A percentile compares a stretch with the other conserved stretches of the same genome.
Evolutionary conservation across 2,888 invertebrate species (phyloP).

Genomic region (Ochlodes sylvanus): DNA sequence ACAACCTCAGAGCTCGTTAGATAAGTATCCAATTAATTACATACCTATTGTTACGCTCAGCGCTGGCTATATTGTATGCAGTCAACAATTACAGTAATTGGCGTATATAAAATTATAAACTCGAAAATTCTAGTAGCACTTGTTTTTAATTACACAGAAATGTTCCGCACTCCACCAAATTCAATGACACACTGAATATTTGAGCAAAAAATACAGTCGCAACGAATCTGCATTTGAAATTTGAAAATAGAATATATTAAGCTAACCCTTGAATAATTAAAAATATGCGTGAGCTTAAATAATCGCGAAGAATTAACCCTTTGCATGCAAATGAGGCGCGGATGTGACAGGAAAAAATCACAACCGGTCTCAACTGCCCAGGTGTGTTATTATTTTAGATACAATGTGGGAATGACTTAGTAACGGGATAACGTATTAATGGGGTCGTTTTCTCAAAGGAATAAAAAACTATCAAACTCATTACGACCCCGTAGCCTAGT

Average conservation of each 20-base stretch:
- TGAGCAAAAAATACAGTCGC: constrained; percentile 61
- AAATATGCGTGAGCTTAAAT: constrained; percentile 82
- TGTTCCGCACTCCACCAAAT: constrained; percentile 65
- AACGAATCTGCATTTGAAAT: constrained; percentile 66
- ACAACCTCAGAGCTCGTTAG: constrained; percentile 10
- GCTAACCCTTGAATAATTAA: constrained; percentile 83
- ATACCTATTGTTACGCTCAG: constrained; percentile 28
- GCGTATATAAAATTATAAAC: constrained; percentile 16
- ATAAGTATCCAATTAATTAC: constrained; percentile 30
- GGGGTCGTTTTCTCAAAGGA: constrained; percentile 28
- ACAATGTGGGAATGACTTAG: constrained; percentile 42
- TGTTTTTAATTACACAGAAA: constrained; percentile 36
- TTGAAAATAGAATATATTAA: constrained; percentile 68
- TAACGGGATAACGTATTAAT: constrained; percentile 18
- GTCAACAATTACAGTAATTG: constrained; percentile 31
- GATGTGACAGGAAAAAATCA: constrained; percentile 66
- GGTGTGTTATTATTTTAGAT: constrained; percentile 73
- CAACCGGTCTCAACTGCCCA: constrained; percentile 71
- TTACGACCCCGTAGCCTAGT: too few relatives aligned
- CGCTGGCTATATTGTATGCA: constrained; percentile 9
- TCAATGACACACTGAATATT: constrained; percentile 68
- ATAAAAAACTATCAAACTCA: constrained; percentile 2
- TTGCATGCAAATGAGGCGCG: constrained; percentile 76
- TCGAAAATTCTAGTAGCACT: constrained; percentile 29
- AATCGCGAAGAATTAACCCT: constrained; percentile 82